Conservation (phyloP, 2,797 vertebrate genomes). For the Fringilla coelebs region DNA sequence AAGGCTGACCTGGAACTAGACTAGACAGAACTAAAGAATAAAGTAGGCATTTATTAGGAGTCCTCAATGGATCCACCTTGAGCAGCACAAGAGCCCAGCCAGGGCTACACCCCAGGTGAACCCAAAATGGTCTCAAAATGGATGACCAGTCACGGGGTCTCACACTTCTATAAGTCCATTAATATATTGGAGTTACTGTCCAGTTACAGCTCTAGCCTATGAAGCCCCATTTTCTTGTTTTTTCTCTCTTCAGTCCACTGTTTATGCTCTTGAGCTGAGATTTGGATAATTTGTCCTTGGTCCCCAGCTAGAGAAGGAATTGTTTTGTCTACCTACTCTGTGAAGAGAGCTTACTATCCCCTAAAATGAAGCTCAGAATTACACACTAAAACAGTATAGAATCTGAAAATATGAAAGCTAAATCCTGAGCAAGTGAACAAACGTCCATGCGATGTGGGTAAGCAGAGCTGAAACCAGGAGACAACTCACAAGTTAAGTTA, state of each 20-base stretch:
- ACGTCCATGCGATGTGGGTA: rapidly evolving
- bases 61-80: not conserved
- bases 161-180: not conserved
- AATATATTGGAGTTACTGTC: not conserved
- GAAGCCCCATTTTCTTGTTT: not conserved
- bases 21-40: not conserved
- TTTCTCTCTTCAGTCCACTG: not conserved
- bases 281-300: not conserved
- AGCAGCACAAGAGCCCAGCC: not conserved
- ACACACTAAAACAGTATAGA: not conserved
- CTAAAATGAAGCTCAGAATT: not conserved
- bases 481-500: not conserved
- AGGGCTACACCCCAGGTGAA: not conserved
- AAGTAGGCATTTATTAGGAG: not conserved
- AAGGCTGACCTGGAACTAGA: not conserved
- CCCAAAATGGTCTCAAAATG: not conserved
- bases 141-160: not conserved
- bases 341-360: not conserved
- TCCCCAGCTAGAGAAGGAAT: not conserved
- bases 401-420: not conserved
- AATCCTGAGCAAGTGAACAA: not conserved
- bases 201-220: not conserved
- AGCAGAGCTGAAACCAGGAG: not conserved
- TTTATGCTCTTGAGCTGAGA: not conserved
- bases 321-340: not conserved